phyloP scores from a whole-genome alignment of 1,140 invertebrate genomes.

The Eupeodes corollae region DNA sequence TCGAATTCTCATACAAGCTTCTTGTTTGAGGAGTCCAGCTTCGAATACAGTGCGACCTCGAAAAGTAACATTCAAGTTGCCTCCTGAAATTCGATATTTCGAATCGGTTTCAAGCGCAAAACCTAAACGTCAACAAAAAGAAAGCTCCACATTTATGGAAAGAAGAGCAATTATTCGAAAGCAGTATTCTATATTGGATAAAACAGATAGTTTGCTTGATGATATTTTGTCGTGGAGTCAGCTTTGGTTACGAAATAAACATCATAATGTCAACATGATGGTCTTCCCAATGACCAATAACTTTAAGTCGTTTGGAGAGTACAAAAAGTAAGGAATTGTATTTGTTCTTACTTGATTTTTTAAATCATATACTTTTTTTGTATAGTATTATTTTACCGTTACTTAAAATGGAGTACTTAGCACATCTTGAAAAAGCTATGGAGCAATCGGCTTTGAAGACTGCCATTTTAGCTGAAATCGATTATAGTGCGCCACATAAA shows the following conservation, averaged over 20 bases:
- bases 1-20: neutral
- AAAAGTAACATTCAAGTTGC: conserved; percentile 7
- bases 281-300: conserved; percentile 18
- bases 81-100: conserved; percentile 3
- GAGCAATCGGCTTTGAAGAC: neutral
- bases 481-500: neutral
- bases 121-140: conserved; percentile 2
- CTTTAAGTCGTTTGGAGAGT: conserved; percentile 18
- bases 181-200: conserved; percentile 9
- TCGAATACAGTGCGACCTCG: conserved; percentile 8
- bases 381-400: conserved; percentile 21
- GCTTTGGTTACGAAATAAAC: conserved; percentile 16
- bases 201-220: conserved; percentile 12
- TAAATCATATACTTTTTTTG: neutral
- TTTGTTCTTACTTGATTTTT: neutral
- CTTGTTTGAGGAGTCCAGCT: conserved; percentile 7
- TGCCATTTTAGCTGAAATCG: neutral
- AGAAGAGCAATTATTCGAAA: neutral
- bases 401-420: conserved; percentile 25
- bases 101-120: conserved; percentile 2
- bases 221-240: conserved; percentile 23
- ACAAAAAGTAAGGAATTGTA: conserved; percentile 15
- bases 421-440: conserved; percentile 19
- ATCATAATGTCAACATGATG: conserved; percentile 13
- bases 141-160: conserved; percentile 1